phyloP scores from a whole-genome alignment of 2,113 vertebrate species.

The Ginglymostoma cirratum region DNA sequence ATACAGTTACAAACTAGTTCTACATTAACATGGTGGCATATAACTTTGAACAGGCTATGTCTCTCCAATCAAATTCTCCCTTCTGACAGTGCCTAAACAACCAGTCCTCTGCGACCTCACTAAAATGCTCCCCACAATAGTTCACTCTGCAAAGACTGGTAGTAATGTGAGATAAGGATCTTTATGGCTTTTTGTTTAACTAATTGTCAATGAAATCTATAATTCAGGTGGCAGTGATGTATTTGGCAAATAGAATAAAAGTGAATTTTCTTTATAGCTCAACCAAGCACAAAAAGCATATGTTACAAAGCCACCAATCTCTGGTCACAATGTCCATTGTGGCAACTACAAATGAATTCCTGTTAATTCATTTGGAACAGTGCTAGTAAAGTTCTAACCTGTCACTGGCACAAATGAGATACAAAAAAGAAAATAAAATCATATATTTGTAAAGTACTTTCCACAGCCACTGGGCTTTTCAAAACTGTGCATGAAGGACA shows the following conservation, averaged over 20 bases:
- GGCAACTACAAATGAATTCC: constrained; percentile 5
- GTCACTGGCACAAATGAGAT: neutral
- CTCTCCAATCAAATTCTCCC: neutral
- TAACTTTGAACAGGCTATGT: neutral
- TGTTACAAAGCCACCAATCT: neutral
- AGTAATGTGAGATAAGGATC: neutral
- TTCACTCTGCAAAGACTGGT: neutral
- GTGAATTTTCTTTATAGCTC: neutral
- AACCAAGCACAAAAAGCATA: neutral
- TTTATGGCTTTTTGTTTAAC: neutral
- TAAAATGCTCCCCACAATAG: neutral
- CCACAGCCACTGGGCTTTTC: no score
- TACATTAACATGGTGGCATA: neutral
- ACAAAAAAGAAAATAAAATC: neutral
- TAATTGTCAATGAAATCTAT: neutral
- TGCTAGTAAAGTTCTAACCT: neutral
- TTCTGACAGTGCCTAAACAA: neutral
- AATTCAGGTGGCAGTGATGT: neutral
- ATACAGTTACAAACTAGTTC: neutral
- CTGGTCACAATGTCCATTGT: neutral
- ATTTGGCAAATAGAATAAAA: constrained; percentile 36
- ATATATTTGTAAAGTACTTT: neutral
- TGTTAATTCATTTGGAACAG: constrained; percentile 3
- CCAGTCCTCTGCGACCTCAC: neutral
- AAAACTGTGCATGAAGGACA: no score